Base-by-base conservation (phyloP, 2,888 invertebrate species). In the Aelia acuminata region DNA sequence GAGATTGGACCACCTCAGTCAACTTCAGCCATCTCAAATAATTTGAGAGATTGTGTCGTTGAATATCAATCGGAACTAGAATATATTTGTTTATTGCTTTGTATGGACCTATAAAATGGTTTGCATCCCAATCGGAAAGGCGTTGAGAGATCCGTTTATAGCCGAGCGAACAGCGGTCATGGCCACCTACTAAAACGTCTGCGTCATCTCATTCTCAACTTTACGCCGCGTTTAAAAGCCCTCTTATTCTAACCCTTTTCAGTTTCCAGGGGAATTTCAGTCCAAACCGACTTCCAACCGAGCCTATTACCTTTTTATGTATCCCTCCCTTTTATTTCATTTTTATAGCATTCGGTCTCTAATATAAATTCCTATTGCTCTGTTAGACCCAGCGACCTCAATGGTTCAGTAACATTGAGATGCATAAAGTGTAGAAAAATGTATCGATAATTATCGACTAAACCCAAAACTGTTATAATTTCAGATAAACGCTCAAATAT, bases 121-220 rank as follows among this genome's bases (percentile, higher is more conserved):
- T 20, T 35, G 18, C 26, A 35, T 35, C 22, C 35, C 63, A 5
- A 26, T 13, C 15, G 15, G 13, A 57, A 26, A 3, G 8, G 35
- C 11, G 20, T 70, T 70, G 35, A 70, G 15, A 18, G 20, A 70
- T 31, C 35, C 26, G 63, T 70, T 70, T 70, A 70, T 70, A 70
- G 63, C 63, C 15, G 31, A 5, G 15, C 7, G 18, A 35, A n/a
- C 18, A 20, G 63, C 31, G 63, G 63, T 70, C 63, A 35, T 70
- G 63, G 63, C 63, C 63, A 35, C 2, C 31, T 35, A 31, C 31
- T 70, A 70, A 70, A 70, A 70, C 63, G 35, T 35, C 63, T 70
- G 63, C 63, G 63, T 70, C 63, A 70, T 70, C 63, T 70, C 63
- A 70, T 70, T 70, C 63, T 70, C 63, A 70, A 18, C 20, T 70